phyloP scores from a whole-genome alignment of 2,113 vertebrate species.

The Drymodes brunneopygia region DNA sequence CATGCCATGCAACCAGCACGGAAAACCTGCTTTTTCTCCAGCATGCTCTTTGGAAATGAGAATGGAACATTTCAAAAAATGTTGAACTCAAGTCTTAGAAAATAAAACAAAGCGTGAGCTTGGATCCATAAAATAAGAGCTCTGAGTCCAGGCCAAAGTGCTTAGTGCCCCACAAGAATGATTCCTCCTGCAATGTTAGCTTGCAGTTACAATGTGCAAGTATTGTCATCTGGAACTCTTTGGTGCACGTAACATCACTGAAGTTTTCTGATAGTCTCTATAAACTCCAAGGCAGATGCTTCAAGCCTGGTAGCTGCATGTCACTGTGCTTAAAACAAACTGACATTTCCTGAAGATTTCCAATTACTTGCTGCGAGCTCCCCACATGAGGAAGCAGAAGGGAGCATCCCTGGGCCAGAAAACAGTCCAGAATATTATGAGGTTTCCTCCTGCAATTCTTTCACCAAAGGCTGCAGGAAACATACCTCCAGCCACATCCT shows the following conservation, averaged over 20 bases:
- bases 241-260: background rate
- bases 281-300: background rate
- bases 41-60: background rate
- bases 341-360: background rate
- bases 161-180: background rate
- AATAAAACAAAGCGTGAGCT: background rate
- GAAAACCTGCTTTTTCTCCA: background rate
- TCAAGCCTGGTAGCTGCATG: background rate
- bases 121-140: background rate
- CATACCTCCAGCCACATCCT: background rate
- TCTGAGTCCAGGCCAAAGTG: background rate
- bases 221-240: background rate
- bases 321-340: background rate
- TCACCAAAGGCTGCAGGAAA: background rate
- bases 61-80: background rate
- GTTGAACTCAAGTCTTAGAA: background rate
- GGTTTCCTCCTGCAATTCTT: background rate
- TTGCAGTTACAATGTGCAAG: background rate
- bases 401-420: background rate
- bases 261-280: background rate
- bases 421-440: background rate
- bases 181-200: background rate
- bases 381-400: background rate
- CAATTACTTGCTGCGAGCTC: background rate
- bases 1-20: background rate